Evolutionary conservation across 2,113 vertebrate species (phyloP).

Genomic region (Nerophis lumbriciformis): DNA sequence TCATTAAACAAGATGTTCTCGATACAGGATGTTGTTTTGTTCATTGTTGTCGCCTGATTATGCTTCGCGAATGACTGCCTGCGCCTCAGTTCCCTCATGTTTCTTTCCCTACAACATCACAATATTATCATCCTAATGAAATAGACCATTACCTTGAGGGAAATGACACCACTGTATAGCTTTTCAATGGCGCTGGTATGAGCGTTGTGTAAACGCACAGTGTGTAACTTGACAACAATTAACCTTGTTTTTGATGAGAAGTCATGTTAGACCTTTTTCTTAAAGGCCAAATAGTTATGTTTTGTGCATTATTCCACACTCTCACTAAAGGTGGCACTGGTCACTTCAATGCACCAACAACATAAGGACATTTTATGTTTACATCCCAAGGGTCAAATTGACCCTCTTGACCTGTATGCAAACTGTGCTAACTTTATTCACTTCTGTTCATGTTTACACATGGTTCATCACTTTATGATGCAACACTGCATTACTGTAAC

Average conservation of each 20-base stretch:
- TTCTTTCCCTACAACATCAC: not conserved
- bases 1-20: not conserved
- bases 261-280: not conserved
- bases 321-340: no score
- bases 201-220: not conserved
- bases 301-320: no score
- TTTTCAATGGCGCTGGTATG: not conserved
- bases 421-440: no score
- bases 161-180: not conserved
- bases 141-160: not conserved
- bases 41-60: slow-evolving; percentile 2
- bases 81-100: slow-evolving; percentile 1
- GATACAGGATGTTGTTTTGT: not conserved
- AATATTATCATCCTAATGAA: slow-evolving; percentile 6
- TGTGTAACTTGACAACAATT: not conserved
- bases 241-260: not conserved
- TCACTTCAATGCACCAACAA: no score
- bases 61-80: slow-evolving; percentile 5
- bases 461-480: no score
- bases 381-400: no score
- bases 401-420: no score
- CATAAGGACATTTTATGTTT: no score
- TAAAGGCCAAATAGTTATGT: not conserved
- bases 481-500: no score
- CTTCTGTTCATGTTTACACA: no score